phyloP scores from a whole-genome alignment of 2,888 invertebrate genomes.

The Xylota sylvarum region DNA sequence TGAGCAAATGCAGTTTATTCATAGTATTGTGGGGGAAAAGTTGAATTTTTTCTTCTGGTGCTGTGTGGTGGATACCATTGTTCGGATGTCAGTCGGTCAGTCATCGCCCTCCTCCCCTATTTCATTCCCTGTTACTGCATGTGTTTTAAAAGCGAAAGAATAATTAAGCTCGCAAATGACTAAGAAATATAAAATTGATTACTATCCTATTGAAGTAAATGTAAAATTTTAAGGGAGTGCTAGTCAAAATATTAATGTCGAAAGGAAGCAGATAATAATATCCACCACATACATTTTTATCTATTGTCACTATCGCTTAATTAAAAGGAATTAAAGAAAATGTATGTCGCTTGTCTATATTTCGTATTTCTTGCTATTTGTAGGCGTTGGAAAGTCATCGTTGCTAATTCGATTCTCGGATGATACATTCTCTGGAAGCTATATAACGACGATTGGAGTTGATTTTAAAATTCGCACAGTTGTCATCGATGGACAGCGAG shows the following conservation, averaged over 20 bases:
- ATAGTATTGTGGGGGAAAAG: slow-evolving; percentile 35
- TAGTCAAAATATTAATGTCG: slow-evolving; percentile 1
- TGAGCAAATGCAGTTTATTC: slow-evolving; percentile 70
- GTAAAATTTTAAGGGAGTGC: background rate
- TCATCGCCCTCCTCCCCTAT: slow-evolving; percentile 46
- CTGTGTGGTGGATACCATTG: slow-evolving; percentile 62
- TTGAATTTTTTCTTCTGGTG: slow-evolving; percentile 25
- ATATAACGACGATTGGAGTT: slow-evolving; percentile 99
- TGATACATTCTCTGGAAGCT: slow-evolving; percentile 98
- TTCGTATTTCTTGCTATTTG: slow-evolving; percentile 78
- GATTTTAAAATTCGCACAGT: slow-evolving; percentile 99
- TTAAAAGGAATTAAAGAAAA: slow-evolving; percentile 22
- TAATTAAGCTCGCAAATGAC: slow-evolving; percentile 1
- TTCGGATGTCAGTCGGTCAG: slow-evolving; percentile 47
- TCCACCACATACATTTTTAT: slow-evolving; percentile 44
- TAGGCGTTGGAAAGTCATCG: slow-evolving; percentile 99
- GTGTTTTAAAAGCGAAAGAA: slow-evolving; percentile 5
- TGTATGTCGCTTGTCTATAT: background rate
- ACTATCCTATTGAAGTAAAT: background rate
- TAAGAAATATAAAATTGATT: slow-evolving; percentile 20
- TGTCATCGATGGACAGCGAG: slow-evolving; percentile 94
- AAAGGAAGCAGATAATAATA: slow-evolving; percentile 46
- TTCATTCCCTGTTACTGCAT: background rate
- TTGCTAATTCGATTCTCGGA: slow-evolving; percentile 98
- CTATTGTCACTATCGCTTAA: slow-evolving; percentile 42